Percentiles rank a stretch among this genome's conserved stretches.
Conservation (phyloP, 2,113 vertebrate species). For the Chaetodon auriga region DNA sequence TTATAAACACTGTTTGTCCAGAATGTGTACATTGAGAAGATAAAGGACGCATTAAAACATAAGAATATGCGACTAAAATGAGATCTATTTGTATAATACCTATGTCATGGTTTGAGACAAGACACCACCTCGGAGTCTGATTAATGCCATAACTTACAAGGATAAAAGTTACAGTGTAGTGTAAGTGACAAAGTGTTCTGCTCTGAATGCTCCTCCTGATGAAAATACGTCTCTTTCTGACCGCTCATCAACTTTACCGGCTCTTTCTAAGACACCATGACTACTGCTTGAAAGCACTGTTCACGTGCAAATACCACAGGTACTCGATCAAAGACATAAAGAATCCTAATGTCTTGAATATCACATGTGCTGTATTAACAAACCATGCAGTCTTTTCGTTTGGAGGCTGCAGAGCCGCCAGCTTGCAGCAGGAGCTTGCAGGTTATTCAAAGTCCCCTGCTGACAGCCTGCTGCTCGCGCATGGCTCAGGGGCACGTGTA, state of each 20-base stretch:
- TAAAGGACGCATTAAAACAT: neutral
- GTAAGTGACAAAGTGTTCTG: neutral
- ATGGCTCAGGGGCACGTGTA: neutral
- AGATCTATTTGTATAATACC: neutral
- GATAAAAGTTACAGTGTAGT: neutral
- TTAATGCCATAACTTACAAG: neutral
- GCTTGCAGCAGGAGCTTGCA: neutral
- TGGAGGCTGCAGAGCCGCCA: neutral
- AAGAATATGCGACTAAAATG: neutral
- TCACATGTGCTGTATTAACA: neutral
- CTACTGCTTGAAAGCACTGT: neutral
- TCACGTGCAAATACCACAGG: neutral
- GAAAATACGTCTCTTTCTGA: neutral
- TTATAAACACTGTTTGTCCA: conserved; percentile 8
- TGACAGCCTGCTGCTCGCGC: neutral
- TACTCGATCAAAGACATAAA: neutral
- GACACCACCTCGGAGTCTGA: neutral
- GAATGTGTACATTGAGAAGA: neutral
- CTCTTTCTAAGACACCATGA: neutral
- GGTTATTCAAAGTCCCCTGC: conserved; percentile 1
- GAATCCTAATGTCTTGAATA: neutral
- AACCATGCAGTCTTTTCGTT: neutral
- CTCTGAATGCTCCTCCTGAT: neutral
- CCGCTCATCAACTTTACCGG: neutral
- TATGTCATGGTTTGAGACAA: neutral